These are phyloP conservation scores for Lampropteryx suffumata DNA, from an alignment of 2,888 invertebrate species.

Conservation along the genomic window DNA sequence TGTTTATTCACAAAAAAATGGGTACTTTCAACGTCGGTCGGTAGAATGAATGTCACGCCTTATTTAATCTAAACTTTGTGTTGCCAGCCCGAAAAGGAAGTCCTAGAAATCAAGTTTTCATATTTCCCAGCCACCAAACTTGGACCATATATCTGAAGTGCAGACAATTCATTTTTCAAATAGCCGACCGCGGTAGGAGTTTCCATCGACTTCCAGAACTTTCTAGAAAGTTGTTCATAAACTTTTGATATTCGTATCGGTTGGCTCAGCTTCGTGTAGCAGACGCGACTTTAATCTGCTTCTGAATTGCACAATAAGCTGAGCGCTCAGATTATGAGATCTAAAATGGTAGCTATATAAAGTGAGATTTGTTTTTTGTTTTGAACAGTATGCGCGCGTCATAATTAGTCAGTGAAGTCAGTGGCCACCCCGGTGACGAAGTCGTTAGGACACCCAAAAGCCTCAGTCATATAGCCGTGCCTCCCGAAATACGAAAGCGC, in stretches of 20 bases:
- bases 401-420: too few species aligned
- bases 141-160: slow-evolving; percentile 73
- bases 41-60: slow-evolving; percentile 1
- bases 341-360: too few species aligned
- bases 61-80: slow-evolving; percentile 21
- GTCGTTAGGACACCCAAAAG: too few species aligned
- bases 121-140: slow-evolving; percentile 63
- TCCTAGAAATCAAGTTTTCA: slow-evolving; percentile 50
- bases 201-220: slow-evolving; percentile 58
- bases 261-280: slow-evolving; percentile 46
- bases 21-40: too few species aligned
- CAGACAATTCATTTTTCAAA: slow-evolving; percentile 81
- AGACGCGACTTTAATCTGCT: slow-evolving; percentile 12
- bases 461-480: too few species aligned
- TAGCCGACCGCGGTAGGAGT: slow-evolving; percentile 58
- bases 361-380: too few species aligned
- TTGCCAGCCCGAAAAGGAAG: slow-evolving; percentile 24
- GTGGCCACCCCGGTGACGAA: too few species aligned
- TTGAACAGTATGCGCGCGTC: too few species aligned
- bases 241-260: slow-evolving; percentile 72
- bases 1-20: too few species aligned
- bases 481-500: too few species aligned
- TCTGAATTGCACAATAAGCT: background rate
- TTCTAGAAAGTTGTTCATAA: slow-evolving; percentile 57
- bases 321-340: too few species aligned